These are phyloP conservation scores for Syrmaticus mikado DNA, from an alignment of 2,113 vertebrate species.

Conservation along the genomic window DNA sequence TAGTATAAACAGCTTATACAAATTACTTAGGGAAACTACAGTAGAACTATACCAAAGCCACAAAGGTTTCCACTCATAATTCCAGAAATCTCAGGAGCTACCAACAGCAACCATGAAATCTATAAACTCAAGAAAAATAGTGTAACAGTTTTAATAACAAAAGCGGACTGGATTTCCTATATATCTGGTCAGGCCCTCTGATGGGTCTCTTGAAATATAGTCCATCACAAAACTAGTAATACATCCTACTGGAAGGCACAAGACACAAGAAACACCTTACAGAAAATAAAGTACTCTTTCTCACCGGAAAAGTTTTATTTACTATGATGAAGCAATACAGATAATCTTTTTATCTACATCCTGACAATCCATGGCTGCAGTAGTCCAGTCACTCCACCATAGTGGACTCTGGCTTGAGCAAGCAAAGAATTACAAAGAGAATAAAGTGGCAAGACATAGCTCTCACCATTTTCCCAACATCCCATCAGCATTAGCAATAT, in stretches of 20 bases:
- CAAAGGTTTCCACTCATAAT: background rate
- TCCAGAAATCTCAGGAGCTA: background rate
- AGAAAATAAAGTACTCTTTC: background rate
- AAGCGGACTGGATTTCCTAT: background rate
- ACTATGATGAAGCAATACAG: background rate
- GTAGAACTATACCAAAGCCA: background rate
- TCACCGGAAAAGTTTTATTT: background rate
- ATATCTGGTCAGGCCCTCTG: background rate
- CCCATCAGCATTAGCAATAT: background rate
- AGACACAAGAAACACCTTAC: background rate
- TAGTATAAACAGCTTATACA: background rate
- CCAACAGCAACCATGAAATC: accelerated
- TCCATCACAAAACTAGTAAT: background rate
- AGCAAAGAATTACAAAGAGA: background rate
- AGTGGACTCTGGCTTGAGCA: background rate
- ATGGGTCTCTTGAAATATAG: background rate
- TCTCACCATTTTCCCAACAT: background rate
- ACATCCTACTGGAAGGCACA: background rate
- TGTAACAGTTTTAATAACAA: background rate
- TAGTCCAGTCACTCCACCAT: background rate
- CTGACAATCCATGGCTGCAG: background rate
- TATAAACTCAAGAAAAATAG: background rate
- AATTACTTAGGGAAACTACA: background rate
- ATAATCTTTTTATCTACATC: background rate
- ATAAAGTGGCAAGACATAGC: accelerated